Evolutionary conservation across 2,888 invertebrate genomes (phyloP), one percentile per base, ranked within the genome.

Genomic region (Thymelicus acteon): DNA sequence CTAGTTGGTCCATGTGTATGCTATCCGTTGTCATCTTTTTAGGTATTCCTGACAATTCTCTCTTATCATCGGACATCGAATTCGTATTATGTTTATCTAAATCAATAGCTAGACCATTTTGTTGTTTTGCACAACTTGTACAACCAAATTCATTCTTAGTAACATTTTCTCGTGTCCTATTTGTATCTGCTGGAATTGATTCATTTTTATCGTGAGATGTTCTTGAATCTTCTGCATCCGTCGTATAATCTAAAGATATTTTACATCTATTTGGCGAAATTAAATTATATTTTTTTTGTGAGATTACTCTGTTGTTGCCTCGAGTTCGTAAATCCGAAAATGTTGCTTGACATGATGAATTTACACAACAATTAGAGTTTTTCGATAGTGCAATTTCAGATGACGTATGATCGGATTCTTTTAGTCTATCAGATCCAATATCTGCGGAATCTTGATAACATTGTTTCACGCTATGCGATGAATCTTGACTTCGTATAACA

Each of bases 1-100:
- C 48, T n/a, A 61, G n/a, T 7, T 44, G 44, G 12, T 40, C 12
- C 0, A 68, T n/a, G 13, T 67, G 61, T 7, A 54, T 67, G 10
- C 44, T 67, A 3, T 67, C 39, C 19, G 37, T 48, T 60, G 6
- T 49, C 2, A 6, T 12, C 12, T 8, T 12, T 10, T 44, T 44
- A 44, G 44, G 31, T 31, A 31, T 44, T 44, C 8, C 12, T 44
- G 12, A 3, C 10, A 12, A 12, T 44, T 44, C 44, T 44, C 12
- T 12, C 4, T 12, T 12, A 10, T 44, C 12, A 10, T 4, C 12
- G 12, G 10, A 44, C 44, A 44, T 44, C 12, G 44, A 10, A 10
- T 44, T 44, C 12, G 12, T 1, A 44, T 44, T 44, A 44, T 10
- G 44, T 10, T 4, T 44, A 12, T 44, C 44, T 44, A 44, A 44